Base-by-base conservation (phyloP, 2,888 invertebrate species). In the Limnephilus marmoratus region DNA sequence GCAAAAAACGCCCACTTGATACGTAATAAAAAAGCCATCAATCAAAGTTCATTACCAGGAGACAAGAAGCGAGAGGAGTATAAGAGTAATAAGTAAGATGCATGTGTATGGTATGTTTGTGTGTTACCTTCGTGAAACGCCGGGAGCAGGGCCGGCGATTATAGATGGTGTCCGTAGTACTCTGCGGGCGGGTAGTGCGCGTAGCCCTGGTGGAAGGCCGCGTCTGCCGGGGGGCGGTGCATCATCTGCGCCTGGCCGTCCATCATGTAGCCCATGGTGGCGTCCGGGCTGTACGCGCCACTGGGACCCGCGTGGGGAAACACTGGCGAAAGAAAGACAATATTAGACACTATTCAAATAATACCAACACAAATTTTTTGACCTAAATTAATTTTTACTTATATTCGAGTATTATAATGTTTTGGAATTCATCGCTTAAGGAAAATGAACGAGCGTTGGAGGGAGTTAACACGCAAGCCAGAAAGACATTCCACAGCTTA, bases 211-310 rank as follows among this genome's bases (percentile, higher is more conserved):
- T 98, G 98, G 97, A 98, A 98, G 96, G 98, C 97, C 93, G 98
- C 98, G 97, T 98, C 98, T 94, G 98, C 98, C 94, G 98, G 98
- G 95, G 98, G 98, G 97, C 98, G 98, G 97, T 98, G 98, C 98
- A 98, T 98, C 98, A 99, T 99, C 96, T 98, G 98, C 95, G 97
- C 97, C 96, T 98, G 98, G 94, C 98, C 98, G 96, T 99, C 99
- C 98, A 99, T 99, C 98, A 99, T 99, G 96, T 99, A 99, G 96
- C 99, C 98, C 97, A 98, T 98, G 95, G 98, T 97, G 95, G 98
- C 98, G 96, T 99, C 99, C 94, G 99, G 99, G 96, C 99, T 99
- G 97, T 99, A 99, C 94, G 98, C 98, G 95, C 98, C 98, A 96
- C 98, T 98, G 94, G 99, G 99, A 96, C 99, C 99, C 96, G 99